Evolutionary conservation across 2,888 invertebrate genomes (phyloP).

Genomic region (Callyntrura sp.): DNA sequence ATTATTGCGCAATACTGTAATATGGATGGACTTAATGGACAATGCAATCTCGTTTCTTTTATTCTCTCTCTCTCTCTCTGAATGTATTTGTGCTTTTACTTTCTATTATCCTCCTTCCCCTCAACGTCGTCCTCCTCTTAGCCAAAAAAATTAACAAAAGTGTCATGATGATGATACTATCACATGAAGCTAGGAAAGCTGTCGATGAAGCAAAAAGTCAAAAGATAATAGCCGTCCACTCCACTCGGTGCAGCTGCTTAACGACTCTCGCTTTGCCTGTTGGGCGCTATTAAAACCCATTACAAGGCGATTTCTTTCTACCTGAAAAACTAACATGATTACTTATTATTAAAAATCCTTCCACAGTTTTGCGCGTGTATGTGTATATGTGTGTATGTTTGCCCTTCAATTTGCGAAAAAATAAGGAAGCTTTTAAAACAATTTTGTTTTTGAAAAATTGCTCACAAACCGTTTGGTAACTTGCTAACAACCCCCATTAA

Average conservation of each 20-base stretch:
- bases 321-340: too few relatives aligned
- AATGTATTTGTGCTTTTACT: background rate
- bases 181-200: too few relatives aligned
- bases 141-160: background rate
- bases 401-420: conserved; percentile 37
- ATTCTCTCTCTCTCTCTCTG: background rate
- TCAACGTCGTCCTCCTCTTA: too few relatives aligned
- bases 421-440: conserved; percentile 51
- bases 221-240: too few relatives aligned
- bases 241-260: too few relatives aligned
- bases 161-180: conserved; percentile 9
- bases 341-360: too few relatives aligned
- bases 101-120: background rate
- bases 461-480: conserved; percentile 46
- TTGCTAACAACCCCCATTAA: background rate
- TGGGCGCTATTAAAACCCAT: conserved; percentile 26
- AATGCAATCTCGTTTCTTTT: too few relatives aligned
- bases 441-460: background rate
- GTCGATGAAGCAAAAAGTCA: conserved; percentile 10
- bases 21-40: background rate
- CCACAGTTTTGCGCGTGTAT: background rate
- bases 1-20: too few relatives aligned
- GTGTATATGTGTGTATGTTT: background rate
- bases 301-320: conserved; percentile 1
- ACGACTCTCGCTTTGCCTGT: too few relatives aligned